Evolutionary conservation across 2,888 invertebrate species (phyloP), one percentile per base, ranked within the genome.

Genomic region (Pandemis corylana): DNA sequence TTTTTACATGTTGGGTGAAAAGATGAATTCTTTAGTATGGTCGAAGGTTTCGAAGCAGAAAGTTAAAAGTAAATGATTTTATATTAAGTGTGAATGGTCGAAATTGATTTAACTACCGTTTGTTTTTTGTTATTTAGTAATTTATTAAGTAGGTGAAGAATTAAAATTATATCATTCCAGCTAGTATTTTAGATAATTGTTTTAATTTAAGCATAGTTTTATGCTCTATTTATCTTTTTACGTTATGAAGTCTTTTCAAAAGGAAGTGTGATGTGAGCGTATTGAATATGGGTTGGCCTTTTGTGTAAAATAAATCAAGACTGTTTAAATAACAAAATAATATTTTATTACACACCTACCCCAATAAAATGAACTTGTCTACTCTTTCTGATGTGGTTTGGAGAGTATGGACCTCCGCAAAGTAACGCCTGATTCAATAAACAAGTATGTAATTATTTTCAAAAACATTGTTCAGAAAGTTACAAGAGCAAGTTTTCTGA

Each of bases 1-100:
- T 12, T 71, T 66, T 13, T 75, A 75, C 41, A 2, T 67, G 10
- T 61, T 75, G n/a, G 75, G 75, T 1, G 75, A 75, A 7, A 75
- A 67, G 41, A 20, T 71, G 20, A 75, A 75, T 63, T 59, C 66
- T 4, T 9, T 75, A 5, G 67, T 75, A 15, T 75, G 75, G 75
- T 56, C 70, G 66, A 71, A 63, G 15, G 62, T 49, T 15, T 20
- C 70, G 5, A 71, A 70, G 36, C 64, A 69, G 53, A 74, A 70
- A 56, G 41, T 67, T n/a, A 75, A 70, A 36, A 70, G 70, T 15
- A 75, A 75, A 67, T 75, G 20, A 75, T 9, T 61, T 46, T 15
- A 1, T 15, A 20, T 44, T 68, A 28, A 28, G 20, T 59, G 28
- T 59, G 28, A 20, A 12, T 28, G 28, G 28, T 28, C 20, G 2